A percentile compares a stretch with the other conserved stretches of the same genome.
Evolutionary conservation across 2,797 vertebrate species (phyloP).

Genomic region (Rhadinocentrus ornatus): DNA sequence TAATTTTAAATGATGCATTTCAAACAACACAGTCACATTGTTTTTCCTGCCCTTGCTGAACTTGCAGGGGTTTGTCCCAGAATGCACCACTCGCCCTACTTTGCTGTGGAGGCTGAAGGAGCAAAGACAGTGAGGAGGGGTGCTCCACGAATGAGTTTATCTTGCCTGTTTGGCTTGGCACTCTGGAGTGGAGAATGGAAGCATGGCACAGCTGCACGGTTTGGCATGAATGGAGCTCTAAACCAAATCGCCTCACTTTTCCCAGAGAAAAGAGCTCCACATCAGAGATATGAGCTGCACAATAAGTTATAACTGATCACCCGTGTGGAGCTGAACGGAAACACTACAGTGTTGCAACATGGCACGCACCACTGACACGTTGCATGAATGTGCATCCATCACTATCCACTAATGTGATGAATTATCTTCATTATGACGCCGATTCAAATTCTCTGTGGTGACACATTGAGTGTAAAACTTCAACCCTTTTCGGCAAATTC

Average conservation of each 20-base stretch:
- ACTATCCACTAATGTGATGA: constrained; percentile 47
- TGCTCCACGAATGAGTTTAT: constrained; percentile 65
- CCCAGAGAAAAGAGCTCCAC: constrained; percentile 51
- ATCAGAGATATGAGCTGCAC: constrained; percentile 37
- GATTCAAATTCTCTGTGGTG: constrained; percentile 48
- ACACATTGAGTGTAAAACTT: constrained; percentile 58
- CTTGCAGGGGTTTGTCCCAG: constrained; percentile 62
- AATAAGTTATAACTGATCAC: constrained; percentile 57
- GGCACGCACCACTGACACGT: constrained; percentile 51
- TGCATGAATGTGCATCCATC: constrained; percentile 59
- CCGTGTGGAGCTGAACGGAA: constrained; percentile 53
- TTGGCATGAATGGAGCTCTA: constrained; percentile 65
- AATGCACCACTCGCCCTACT: constrained; percentile 60
- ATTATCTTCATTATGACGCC: constrained; percentile 61
- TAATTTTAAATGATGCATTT: constrained; percentile 64
- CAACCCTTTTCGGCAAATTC: constrained; percentile 37
- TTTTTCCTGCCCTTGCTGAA: constrained; percentile 64
- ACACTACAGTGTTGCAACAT: constrained; percentile 35
- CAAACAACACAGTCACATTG: constrained; percentile 51
- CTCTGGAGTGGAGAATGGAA: constrained; percentile 44
- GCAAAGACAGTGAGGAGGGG: constrained; percentile 47
- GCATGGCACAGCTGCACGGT: constrained; percentile 45
- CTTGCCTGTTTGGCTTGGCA: constrained; percentile 80
- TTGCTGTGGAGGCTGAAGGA: constrained; percentile 47
- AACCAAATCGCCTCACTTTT: constrained; percentile 53